Base-by-base conservation (phyloP, 1,140 invertebrate species). In the Microplitis mediator region DNA sequence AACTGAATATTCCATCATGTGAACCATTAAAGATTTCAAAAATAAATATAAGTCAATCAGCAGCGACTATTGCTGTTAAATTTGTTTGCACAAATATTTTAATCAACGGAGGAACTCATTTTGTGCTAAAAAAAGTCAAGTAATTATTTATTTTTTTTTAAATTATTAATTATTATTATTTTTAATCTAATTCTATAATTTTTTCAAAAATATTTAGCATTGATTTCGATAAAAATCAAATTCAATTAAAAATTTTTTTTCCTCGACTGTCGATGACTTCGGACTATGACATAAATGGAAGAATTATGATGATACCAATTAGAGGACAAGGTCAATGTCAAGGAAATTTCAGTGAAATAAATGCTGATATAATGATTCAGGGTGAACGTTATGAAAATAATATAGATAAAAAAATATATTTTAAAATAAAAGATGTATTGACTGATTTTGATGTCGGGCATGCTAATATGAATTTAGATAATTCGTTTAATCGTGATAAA, bases 401-500 rank as follows among this genome's bases (percentile, higher is more conserved):
- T 4, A 64, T 69, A 79, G 89, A 75, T 75, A 78, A n/a, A 65
- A 82, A 69, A 81, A 88, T 65, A 4, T 89, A 90, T 75, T 88
- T 91, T 36, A 88, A 88, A 50, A 89, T 93, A 4, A 87, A 88
- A 45, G 88, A 91, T n/a, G 89, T 93, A 31, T 88, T 88, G 45
- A 85, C 92, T 0, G 88, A 90, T 65, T 92, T 92, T 74, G 85
- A 90, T 9, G 87, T 92, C 6, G 89, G 88, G 1, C 79, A 89
- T 45, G 91, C 91, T 0, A 84, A 85, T 4, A 87, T 93, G 65
- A 82, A 91, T 66, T 83, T 94, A 4, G 89, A 92, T 4, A 91
- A 93, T 85, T 83, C 93, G 0, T 93, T 93, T 76, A 90, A 92
- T 73, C 91, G 91, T 0, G 91, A 94, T 75, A 82, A 88, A 63